phyloP scores from a whole-genome alignment of 2,888 invertebrate species.

The Drosophila yooni region DNA sequence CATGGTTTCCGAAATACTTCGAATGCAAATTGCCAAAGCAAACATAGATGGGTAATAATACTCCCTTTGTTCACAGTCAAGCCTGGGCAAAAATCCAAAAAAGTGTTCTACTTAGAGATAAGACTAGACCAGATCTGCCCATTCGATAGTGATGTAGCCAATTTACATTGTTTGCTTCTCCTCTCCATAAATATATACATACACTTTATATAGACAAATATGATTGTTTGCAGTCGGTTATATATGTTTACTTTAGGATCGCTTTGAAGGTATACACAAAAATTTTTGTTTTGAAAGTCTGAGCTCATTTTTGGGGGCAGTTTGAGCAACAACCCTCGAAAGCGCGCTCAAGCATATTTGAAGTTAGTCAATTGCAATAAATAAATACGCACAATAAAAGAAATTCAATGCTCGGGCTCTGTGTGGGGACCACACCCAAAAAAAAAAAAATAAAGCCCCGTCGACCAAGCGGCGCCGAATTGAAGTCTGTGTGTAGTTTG shows the following conservation, averaged over 20 bases:
- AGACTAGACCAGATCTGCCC: not conserved
- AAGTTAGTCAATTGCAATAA: conserved; percentile 35
- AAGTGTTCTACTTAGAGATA: not conserved
- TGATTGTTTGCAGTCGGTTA: not conserved
- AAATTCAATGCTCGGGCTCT: conserved; percentile 6
- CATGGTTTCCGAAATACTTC: conserved; percentile 6
- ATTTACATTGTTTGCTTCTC: not conserved
- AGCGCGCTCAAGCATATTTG: conserved; percentile 5
- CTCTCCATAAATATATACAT: not conserved
- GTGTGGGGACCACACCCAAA: conserved; percentile 45
- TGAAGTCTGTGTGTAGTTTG: conserved; percentile 2
- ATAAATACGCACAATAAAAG: conserved; percentile 23
- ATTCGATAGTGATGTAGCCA: not conserved
- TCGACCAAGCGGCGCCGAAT: conserved; percentile 41
- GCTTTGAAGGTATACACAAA: not conserved
- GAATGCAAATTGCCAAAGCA: conserved; percentile 9
- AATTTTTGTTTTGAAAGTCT: not conserved
- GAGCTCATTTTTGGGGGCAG: conserved; percentile 7
- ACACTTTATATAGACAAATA: not conserved
- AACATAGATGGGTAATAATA: not conserved
- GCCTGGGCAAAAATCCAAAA: not conserved
- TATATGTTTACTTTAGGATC: not conserved
- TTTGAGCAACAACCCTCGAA: conserved; percentile 24
- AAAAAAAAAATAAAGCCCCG: not conserved
- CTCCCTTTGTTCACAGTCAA: not conserved